Conservation (phyloP, 2,113 vertebrate species). For the Pseudorasbora parva region DNA sequence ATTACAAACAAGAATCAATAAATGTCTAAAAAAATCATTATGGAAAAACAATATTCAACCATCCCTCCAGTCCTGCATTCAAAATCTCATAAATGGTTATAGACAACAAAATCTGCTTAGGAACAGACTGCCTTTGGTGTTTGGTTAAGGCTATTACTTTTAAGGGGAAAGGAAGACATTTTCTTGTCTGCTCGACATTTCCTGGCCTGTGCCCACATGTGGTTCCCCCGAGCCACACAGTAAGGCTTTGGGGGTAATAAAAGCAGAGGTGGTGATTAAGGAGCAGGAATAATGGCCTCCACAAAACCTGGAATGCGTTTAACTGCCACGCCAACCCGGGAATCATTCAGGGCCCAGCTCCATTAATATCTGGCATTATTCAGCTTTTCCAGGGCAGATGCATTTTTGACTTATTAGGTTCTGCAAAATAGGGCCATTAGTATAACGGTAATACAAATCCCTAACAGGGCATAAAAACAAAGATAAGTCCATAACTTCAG, state of each 20-base stretch:
- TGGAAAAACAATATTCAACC: neutral
- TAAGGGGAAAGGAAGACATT: slow-evolving; percentile 60
- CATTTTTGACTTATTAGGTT: slow-evolving; percentile 57
- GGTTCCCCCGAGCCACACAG: slow-evolving; percentile 71
- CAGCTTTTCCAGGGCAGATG: slow-evolving; percentile 51
- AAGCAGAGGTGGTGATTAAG: slow-evolving; percentile 79
- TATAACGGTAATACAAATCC: slow-evolving; percentile 19
- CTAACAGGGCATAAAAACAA: slow-evolving; percentile 22
- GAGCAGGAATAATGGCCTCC: slow-evolving; percentile 79
- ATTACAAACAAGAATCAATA: neutral
- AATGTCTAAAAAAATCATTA: neutral
- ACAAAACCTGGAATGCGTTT: slow-evolving; percentile 80
- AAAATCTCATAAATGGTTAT: slow-evolving; percentile 48
- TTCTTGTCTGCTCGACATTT: slow-evolving; percentile 61
- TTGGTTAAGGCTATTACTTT: slow-evolving; percentile 61
- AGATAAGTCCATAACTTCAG: neutral
- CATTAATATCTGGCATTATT: slow-evolving; percentile 71
- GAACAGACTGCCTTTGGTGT: slow-evolving; percentile 50
- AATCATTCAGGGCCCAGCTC: slow-evolving; percentile 63
- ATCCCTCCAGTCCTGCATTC: slow-evolving; percentile 22
- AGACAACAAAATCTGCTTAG: slow-evolving; percentile 36
- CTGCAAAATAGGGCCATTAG: slow-evolving; percentile 45
- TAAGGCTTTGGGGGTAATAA: slow-evolving; percentile 75
- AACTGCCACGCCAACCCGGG: slow-evolving; percentile 68
- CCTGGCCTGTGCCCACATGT: slow-evolving; percentile 74